These are phyloP conservation scores for Brevimyrus niger DNA, from an alignment of 2,113 vertebrate genomes.

Conservation along the genomic window DNA sequence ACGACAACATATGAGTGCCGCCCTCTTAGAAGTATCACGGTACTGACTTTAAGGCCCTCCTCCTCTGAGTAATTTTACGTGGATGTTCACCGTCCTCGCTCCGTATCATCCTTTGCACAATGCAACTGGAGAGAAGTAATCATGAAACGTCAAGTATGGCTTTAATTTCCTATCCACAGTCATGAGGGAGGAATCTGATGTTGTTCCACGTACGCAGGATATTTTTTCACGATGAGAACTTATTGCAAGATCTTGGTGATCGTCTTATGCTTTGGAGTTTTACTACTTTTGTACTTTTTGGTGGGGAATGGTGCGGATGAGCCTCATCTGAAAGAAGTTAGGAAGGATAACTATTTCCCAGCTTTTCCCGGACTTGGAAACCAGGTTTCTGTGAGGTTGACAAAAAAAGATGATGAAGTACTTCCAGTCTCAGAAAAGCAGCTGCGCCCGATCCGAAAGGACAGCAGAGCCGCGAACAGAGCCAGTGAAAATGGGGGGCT, in stretches of 20 bases:
- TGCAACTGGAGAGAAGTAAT: slow-evolving; percentile 44
- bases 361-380: slow-evolving; percentile 14
- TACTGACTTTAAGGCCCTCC: slow-evolving; percentile 46
- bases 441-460: slow-evolving; percentile 28
- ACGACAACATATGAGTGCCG: background rate
- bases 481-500: slow-evolving; percentile 40
- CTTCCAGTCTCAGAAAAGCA: slow-evolving; percentile 28
- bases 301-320: slow-evolving; percentile 57
- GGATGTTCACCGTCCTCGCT: slow-evolving; percentile 34
- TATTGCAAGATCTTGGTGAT: slow-evolving; percentile 55
- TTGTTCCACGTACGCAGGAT: slow-evolving; percentile 25
- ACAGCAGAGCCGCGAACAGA: slow-evolving; percentile 25
- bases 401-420: slow-evolving; percentile 25
- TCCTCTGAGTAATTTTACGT: slow-evolving; percentile 40
- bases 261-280: slow-evolving; percentile 61
- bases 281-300: slow-evolving; percentile 68
- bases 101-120: slow-evolving; percentile 48
- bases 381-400: slow-evolving; percentile 43
- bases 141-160: slow-evolving; percentile 43
- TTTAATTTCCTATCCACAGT: slow-evolving; percentile 35
- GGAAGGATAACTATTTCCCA: slow-evolving; percentile 26
- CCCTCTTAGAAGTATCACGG: slow-evolving; percentile 44
- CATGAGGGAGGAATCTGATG: slow-evolving; percentile 42
- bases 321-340: slow-evolving; percentile 50
- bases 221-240: slow-evolving; percentile 58